Base-by-base conservation (phyloP, 2,113 vertebrate genomes). In the Megaceryle torquata region DNA sequence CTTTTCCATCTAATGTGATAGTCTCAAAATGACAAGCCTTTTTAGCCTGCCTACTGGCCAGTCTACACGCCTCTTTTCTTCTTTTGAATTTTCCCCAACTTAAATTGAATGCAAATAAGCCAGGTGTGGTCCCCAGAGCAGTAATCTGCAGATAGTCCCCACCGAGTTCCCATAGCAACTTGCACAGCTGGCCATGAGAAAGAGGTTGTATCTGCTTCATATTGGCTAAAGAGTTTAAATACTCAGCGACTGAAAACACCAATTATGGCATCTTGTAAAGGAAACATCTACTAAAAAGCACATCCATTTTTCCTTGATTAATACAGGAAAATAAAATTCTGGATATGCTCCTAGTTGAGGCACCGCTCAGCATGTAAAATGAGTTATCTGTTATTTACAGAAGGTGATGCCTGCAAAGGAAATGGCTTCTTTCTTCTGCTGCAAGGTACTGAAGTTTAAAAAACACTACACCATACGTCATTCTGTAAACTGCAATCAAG, bases 21-120 rank as follows among this genome's bases (percentile, higher is more conserved):
- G 74, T 24, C 80, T 92, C 64, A 96, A 91, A 97, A 76, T 26
- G 89, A 93, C 95, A 97, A 91, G 88, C 57, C 84, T 85, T 96
- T 97, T 95, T 65, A 93, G 94, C 80, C 65, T 89, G 86, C 82
- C 91, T 82, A 85, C 25, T 15, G 5, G 57, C 61, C 41, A 76
- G 67, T 20, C 91, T 46, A 67, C 72, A 79, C 91, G 93, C 91
- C 54, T 78, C 80, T 97, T 96, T 93, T 88, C 93, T 93, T 96
- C 90, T 96, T 97, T 91, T 97, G 92, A 96, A 98, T 95, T 95
- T 95, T 33, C 85, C 94, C 94, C 95, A 97, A 98, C 50, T 98
- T 97, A 97, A 97, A 97, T 54, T 87, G 93, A 96, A 98, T 98
- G 95, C 97, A 98, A 98, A 97, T 97, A 95, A 97, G 61, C 78